These are phyloP conservation scores for Diachasma alloeum DNA, from an alignment of 1,140 invertebrate genomes.

Conservation along the genomic window DNA sequence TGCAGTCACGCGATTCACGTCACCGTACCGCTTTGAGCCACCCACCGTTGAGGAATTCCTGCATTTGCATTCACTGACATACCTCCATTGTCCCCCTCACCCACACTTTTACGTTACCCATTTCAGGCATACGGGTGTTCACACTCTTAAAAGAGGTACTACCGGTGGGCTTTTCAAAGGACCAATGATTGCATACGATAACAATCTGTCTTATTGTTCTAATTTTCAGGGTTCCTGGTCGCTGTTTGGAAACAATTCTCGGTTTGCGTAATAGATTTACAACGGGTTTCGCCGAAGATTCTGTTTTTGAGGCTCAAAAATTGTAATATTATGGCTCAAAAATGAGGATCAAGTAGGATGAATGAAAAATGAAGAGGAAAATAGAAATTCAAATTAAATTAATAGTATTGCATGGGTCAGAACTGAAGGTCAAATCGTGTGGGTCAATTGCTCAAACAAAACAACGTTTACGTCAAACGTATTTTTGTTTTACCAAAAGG, in stretches of 20 bases:
- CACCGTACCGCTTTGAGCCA: constrained; percentile 53
- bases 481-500: too few relatives aligned
- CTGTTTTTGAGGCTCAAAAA: too few relatives aligned
- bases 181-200: not conserved
- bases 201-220: not conserved
- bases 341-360: too few relatives aligned
- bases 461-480: too few relatives aligned
- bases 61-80: constrained; percentile 38
- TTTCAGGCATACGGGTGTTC: constrained; percentile 8
- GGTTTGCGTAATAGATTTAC: too few relatives aligned
- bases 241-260: not conserved
- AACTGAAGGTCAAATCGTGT: too few relatives aligned
- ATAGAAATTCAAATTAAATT: too few relatives aligned
- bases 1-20: constrained; percentile 53
- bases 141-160: constrained; percentile 34
- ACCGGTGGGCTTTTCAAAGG: not conserved
- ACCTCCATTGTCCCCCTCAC: constrained; percentile 5
- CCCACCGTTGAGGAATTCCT: constrained; percentile 18
- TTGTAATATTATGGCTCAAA: too few relatives aligned
- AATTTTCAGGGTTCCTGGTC: not conserved
- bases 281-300: too few relatives aligned
- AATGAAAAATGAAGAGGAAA: too few relatives aligned
- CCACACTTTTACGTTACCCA: constrained; percentile 14
- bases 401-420: too few relatives aligned
- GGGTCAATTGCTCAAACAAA: too few relatives aligned